Evolutionary conservation across 2,797 vertebrate genomes (phyloP).

Genomic region (Anguilla anguilla): DNA sequence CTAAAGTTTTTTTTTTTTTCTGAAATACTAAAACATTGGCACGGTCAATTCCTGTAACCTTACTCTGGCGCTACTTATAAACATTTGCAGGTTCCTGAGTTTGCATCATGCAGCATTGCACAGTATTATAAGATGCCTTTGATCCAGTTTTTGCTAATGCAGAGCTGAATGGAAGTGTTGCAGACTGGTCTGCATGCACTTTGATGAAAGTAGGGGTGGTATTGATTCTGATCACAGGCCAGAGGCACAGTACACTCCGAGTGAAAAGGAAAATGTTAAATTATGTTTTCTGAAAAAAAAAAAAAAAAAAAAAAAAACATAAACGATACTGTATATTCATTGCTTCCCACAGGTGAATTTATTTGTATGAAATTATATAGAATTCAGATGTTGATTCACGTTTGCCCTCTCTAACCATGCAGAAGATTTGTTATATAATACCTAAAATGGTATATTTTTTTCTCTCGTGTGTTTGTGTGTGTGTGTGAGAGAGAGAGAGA

Average conservation of each 20-base stretch:
- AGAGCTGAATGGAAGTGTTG: neutral
- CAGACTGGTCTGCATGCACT: neutral
- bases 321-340: neutral
- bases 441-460: neutral
- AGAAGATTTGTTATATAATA: neutral
- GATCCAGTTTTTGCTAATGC: neutral
- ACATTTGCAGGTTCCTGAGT: neutral
- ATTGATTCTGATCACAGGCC: slow-evolving; percentile 1
- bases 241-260: neutral
- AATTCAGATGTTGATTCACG: neutral
- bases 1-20: too few species aligned
- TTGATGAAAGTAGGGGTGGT: neutral
- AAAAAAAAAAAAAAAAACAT: too few species aligned
- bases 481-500: too few species aligned
- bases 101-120: neutral
- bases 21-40: neutral
- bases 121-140: neutral
- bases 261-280: neutral
- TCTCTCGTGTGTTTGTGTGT: neutral
- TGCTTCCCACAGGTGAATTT: neutral
- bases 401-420: neutral
- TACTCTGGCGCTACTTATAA: neutral
- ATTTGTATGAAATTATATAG: neutral
- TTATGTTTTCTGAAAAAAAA: neutral
- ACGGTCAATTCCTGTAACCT: neutral